Evolutionary conservation across 2,797 vertebrate species (phyloP).

Genomic region (Enteromius mattozi): DNA sequence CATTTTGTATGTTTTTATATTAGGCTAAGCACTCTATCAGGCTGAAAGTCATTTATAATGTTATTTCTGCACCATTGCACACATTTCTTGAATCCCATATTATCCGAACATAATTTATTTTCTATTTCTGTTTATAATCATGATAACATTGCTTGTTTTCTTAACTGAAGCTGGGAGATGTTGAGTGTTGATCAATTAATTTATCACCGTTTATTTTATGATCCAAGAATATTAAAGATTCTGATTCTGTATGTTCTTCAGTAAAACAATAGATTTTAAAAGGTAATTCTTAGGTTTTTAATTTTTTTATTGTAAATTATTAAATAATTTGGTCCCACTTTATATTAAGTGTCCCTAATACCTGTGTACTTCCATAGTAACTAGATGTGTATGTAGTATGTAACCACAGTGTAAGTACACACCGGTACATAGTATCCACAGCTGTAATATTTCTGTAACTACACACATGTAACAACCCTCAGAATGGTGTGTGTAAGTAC

Average conservation of each 20-base stretch:
- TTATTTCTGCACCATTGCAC: background rate
- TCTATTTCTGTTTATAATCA: background rate
- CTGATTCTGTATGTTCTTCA: background rate
- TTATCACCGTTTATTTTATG: background rate
- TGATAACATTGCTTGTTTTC: background rate
- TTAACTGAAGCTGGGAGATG: background rate
- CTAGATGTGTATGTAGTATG: too few relatives aligned
- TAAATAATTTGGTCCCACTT: too few relatives aligned
- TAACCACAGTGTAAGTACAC: too few relatives aligned
- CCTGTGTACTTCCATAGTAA: too few relatives aligned
- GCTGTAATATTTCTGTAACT: too few relatives aligned
- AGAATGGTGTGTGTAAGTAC: too few relatives aligned
- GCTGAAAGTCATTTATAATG: background rate
- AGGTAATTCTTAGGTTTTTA: too few relatives aligned
- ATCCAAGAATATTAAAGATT: background rate
- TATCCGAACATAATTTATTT: too few relatives aligned
- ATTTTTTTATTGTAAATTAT: background rate
- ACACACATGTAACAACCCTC: too few relatives aligned
- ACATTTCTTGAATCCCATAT: background rate
- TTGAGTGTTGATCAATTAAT: background rate
- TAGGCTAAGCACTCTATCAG: background rate
- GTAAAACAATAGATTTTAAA: background rate
- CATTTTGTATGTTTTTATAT: slow-evolving; percentile 4
- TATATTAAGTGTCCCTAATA: too few relatives aligned
- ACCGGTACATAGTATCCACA: too few relatives aligned